Conservation (phyloP, 2,113 vertebrate species). For the Cyanistes caeruleus region DNA sequence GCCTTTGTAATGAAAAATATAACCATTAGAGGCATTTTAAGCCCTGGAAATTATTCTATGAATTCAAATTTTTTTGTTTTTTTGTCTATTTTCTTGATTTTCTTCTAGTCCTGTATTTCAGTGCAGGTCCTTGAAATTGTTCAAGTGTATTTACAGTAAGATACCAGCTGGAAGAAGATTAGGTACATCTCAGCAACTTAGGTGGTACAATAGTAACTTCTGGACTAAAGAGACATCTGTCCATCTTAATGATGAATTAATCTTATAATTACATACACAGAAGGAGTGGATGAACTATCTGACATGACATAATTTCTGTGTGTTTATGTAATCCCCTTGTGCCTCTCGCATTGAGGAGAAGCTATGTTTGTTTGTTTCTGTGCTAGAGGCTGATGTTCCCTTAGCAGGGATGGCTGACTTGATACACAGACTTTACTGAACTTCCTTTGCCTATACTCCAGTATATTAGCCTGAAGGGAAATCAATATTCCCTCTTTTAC, state of each 20-base stretch:
- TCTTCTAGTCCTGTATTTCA: neutral
- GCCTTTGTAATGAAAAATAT: neutral
- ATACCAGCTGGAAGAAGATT: neutral
- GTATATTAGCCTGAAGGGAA: neutral
- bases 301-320: neutral
- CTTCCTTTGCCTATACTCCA: neutral
- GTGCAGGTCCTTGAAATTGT: neutral
- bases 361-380: neutral
- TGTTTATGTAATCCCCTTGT: neutral
- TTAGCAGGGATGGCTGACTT: neutral
- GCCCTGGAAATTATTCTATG: neutral
- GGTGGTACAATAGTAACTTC: neutral
- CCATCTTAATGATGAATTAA: neutral
- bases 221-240: neutral
- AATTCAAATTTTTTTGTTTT: neutral
- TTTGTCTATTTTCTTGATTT: neutral
- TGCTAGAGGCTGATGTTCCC: neutral
- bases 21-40: neutral
- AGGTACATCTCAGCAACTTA: neutral
- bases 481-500: neutral
- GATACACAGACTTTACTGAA: neutral
- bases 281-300: neutral
- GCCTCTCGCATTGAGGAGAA: neutral
- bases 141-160: neutral
- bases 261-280: neutral